Conservation (phyloP, 2,797 vertebrate genomes). For the Neoniphon sammara region DNA sequence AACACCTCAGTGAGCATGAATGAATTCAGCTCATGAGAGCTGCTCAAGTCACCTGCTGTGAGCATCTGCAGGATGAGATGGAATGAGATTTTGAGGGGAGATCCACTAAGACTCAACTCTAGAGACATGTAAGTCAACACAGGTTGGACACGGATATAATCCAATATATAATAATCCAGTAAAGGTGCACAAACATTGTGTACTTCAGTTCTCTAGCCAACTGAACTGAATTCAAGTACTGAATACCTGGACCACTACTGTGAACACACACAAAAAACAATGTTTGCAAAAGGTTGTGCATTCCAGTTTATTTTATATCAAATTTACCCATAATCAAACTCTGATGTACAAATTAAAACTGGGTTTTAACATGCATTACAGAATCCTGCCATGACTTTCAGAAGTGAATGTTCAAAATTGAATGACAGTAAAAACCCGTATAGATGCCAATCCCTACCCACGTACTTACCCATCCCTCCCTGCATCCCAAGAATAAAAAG, state of each 20-base stretch:
- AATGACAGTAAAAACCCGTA: slow-evolving; percentile 84
- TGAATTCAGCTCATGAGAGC: neutral
- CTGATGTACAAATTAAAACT: slow-evolving; percentile 89
- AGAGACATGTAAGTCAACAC: neutral
- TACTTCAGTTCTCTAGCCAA: neutral
- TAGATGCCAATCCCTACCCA: slow-evolving; percentile 67
- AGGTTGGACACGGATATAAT: neutral
- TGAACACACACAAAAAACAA: slow-evolving; percentile 54
- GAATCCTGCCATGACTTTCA: slow-evolving; percentile 74
- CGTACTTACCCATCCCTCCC: slow-evolving; percentile 61
- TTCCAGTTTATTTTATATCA: slow-evolving; percentile 91
- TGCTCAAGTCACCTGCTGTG: neutral
- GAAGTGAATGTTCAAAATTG: slow-evolving; percentile 77
- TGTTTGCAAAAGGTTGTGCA: slow-evolving; percentile 83
- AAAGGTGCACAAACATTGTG: neutral
- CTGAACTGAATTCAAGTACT: neutral
- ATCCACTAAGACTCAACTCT: neutral
- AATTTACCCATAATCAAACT: slow-evolving; percentile 88
- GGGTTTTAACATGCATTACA: slow-evolving; percentile 86
- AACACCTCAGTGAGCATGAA: neutral
- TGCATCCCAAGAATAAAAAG: slow-evolving; percentile 73
- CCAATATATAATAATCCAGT: neutral
- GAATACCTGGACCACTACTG: neutral
- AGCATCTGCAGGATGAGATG: neutral
- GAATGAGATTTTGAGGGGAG: neutral